A percentile compares a stretch with the other conserved stretches of the same genome.
These are phyloP conservation scores for Drosophila demipolita DNA, from an alignment of 2,888 invertebrate species.

Conservation along the genomic window DNA sequence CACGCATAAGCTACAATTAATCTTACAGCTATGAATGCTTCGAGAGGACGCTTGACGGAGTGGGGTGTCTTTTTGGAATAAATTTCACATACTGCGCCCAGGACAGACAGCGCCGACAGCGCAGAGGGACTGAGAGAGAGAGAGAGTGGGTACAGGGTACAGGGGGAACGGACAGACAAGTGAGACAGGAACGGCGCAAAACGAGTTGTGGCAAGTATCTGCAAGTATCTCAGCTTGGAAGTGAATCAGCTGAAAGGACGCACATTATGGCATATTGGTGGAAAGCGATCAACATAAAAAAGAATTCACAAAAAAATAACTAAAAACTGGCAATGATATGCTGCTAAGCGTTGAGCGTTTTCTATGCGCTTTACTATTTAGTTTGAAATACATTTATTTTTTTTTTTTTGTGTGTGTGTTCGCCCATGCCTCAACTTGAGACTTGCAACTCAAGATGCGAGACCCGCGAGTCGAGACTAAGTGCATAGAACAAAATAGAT, in stretches of 20 bases:
- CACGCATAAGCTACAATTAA: conserved; percentile 81
- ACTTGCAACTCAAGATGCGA: conserved; percentile 17
- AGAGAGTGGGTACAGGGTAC: conserved; percentile 1
- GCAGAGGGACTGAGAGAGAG: conserved; percentile 19
- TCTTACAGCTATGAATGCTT: conserved; percentile 61
- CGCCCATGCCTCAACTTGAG: conserved; percentile 37
- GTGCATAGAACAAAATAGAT: conserved; percentile 80
- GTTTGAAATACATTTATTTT: conserved; percentile 37
- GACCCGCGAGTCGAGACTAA: conserved; percentile 28
- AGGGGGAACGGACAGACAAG: conserved; percentile 47
- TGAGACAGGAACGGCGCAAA: conserved; percentile 36
- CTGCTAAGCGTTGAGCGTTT: conserved; percentile 34
- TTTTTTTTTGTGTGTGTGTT: conserved; percentile 18
- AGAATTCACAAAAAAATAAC: conserved; percentile 23
- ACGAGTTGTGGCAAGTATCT: conserved; percentile 65
- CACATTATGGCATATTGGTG: conserved; percentile 63
- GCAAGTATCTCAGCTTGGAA: conserved; percentile 54
- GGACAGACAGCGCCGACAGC: conserved; percentile 33
- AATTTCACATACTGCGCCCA: conserved; percentile 68
- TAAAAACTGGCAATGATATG: conserved; percentile 69
- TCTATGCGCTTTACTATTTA: conserved; percentile 61
- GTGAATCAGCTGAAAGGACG: conserved; percentile 76
- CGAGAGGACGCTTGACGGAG: conserved; percentile 33
- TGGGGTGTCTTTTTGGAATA: conserved; percentile 70
- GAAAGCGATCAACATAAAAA: conserved; percentile 18